phyloP scores from a whole-genome alignment of 2,113 vertebrate species.

The Ginglymostoma cirratum region DNA sequence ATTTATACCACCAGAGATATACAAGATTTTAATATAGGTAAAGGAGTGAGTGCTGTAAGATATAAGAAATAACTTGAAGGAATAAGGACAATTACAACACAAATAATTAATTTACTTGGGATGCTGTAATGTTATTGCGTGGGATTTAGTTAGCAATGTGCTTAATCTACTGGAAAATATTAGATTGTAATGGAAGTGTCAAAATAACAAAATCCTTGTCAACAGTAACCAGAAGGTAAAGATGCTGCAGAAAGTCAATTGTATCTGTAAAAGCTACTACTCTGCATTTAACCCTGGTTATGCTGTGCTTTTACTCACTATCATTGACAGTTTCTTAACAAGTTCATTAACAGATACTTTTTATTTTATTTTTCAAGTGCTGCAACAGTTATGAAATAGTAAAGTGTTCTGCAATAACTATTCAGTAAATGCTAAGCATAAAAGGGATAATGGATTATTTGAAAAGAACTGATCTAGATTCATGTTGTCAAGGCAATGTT shows the following conservation, averaged over 20 bases:
- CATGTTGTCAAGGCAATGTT: conserved; percentile 31
- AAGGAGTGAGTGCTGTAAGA: background rate
- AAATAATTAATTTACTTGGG: background rate
- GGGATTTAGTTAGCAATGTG: background rate
- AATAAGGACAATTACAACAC: background rate
- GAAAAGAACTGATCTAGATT: conserved; percentile 27
- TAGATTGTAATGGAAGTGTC: background rate
- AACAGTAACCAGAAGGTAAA: background rate
- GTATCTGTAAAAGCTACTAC: background rate
- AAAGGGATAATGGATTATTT: conserved; percentile 28
- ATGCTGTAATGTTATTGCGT: background rate
- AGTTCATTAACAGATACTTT: conserved; percentile 16
- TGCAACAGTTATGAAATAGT: conserved; percentile 19
- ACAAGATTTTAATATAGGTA: background rate
- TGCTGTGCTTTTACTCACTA: background rate
- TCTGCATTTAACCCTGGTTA: background rate
- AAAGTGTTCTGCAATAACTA: conserved; percentile 2
- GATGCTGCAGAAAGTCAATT: background rate
- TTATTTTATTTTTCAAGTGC: conserved; percentile 8
- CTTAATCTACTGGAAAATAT: background rate
- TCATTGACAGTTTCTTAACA: background rate
- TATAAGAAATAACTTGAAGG: background rate
- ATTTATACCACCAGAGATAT: background rate
- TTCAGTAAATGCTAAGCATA: conserved; percentile 13
- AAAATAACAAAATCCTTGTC: background rate